Base-by-base conservation (phyloP, 2,113 vertebrate species). In the Chaetodon auriga region DNA sequence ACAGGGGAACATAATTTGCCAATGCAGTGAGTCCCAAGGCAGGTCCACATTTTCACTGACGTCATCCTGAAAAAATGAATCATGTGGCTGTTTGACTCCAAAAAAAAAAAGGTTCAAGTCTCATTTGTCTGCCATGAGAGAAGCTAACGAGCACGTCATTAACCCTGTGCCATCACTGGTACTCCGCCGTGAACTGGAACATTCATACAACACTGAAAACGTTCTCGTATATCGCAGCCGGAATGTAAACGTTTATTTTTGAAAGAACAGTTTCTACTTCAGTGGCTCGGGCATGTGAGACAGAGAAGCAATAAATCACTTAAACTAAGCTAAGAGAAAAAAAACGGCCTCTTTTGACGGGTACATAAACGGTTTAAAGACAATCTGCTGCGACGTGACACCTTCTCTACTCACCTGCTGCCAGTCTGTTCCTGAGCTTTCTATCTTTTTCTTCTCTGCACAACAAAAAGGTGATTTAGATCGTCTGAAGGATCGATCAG, bases 241-340 rank as follows among this genome's bases (percentile, higher is more conserved):
- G 71, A 68, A 66, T 63, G 79, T 82, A 65, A 60, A 80, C 23
- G 65, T 81, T 76, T 86, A 85, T 87, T 90, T 90, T 81, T 79
- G 41, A 62, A 82, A 60, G 64, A 71, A 68, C 68, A 49, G 41
- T 83, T 90, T 92, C 18, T 83, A 68, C 85, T 79, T 48, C 6
- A 51, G 65, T 5, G 12, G 68, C 66, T 82, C 61, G 41, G 58
- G 19, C 23, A 18, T 21, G 54, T 25, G 30, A 81, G 68, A 36
- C 73, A 25, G 12, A 83, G 63, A 87, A 87, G 87, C 87, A 86
- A 84, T 89, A 91, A 89, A 78, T 81, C 45, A 57, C 30, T 12
- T 64, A 55, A 57, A 61, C 51, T 61, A 45, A 58, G 54, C 35
- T 13, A 13, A 74, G 15, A 36, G 21, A 35, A 14, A 4, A 38